Conservation (phyloP, 2,113 vertebrate species). For the Sylvia atricapilla region DNA sequence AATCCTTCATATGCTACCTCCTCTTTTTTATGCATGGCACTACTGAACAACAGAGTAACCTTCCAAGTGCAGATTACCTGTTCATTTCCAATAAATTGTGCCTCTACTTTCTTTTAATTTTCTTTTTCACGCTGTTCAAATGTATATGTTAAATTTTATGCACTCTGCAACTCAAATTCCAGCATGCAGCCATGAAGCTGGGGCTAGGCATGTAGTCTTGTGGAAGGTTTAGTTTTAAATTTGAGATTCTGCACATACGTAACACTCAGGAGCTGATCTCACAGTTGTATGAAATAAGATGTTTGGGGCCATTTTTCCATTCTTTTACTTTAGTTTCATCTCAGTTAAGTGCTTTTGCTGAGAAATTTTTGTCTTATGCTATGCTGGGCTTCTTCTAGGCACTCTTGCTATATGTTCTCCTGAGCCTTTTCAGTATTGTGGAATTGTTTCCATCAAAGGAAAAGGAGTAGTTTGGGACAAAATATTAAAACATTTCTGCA, state of each 20-base stretch:
- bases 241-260: neutral
- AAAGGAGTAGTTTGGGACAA: neutral
- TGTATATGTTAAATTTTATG: slow-evolving; percentile 16
- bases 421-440: neutral
- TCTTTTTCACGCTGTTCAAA: slow-evolving; percentile 21
- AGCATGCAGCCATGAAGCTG: neutral
- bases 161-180: neutral
- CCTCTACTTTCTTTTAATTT: neutral
- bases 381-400: neutral
- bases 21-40: slow-evolving; percentile 8
- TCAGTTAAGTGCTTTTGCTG: neutral
- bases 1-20: slow-evolving; percentile 29
- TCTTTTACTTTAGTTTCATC: slow-evolving; percentile 9
- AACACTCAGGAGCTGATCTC: slow-evolving; percentile 7
- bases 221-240: slow-evolving; percentile 19
- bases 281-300: slow-evolving; percentile 13
- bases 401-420: neutral
- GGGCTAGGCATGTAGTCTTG: neutral
- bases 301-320: neutral
- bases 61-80: slow-evolving; percentile 24
- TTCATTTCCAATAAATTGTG: slow-evolving; percentile 15
- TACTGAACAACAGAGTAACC: slow-evolving; percentile 41
- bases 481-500: neutral
- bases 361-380: neutral
- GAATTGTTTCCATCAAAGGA: neutral